phyloP scores from a whole-genome alignment of 2,888 invertebrate species.

The Seira ritae region DNA sequence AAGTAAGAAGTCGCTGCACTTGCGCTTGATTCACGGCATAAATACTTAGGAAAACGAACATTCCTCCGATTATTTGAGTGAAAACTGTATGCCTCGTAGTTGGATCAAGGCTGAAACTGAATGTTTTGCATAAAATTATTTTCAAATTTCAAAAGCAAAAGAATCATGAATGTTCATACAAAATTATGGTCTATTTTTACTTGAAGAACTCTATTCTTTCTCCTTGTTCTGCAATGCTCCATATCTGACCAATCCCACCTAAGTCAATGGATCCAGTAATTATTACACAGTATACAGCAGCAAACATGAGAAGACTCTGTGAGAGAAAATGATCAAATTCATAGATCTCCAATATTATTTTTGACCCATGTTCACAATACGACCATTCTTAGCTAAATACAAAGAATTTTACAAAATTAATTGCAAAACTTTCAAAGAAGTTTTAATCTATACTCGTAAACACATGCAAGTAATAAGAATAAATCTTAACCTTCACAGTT shows the following conservation, averaged over 20 bases:
- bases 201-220: slow-evolving; percentile 81
- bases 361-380: too few species aligned
- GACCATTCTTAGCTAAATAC: too few species aligned
- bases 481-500: slow-evolving; percentile 82
- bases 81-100: slow-evolving; percentile 90
- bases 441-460: slow-evolving; percentile 84
- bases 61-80: slow-evolving; percentile 87
- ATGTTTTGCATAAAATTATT: slow-evolving; percentile 61
- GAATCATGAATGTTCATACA: too few species aligned
- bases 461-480: slow-evolving; percentile 72
- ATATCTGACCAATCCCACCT: slow-evolving; percentile 83
- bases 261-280: slow-evolving; percentile 83
- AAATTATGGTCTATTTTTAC: slow-evolving; percentile 73
- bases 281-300: slow-evolving; percentile 87
- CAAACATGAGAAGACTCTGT: slow-evolving; percentile 87
- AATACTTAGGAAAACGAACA: slow-evolving; percentile 86
- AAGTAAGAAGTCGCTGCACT: slow-evolving; percentile 78
- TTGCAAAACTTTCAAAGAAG: too few species aligned
- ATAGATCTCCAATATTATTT: slow-evolving; percentile 5
- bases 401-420: not conserved
- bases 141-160: slow-evolving; percentile 15
- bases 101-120: slow-evolving; percentile 86
- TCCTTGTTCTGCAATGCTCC: slow-evolving; percentile 83
- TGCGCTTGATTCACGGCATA: slow-evolving; percentile 94
- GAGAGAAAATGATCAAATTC: not conserved